Conservation (phyloP, 2,888 invertebrate genomes). For the Nezara viridula region DNA sequence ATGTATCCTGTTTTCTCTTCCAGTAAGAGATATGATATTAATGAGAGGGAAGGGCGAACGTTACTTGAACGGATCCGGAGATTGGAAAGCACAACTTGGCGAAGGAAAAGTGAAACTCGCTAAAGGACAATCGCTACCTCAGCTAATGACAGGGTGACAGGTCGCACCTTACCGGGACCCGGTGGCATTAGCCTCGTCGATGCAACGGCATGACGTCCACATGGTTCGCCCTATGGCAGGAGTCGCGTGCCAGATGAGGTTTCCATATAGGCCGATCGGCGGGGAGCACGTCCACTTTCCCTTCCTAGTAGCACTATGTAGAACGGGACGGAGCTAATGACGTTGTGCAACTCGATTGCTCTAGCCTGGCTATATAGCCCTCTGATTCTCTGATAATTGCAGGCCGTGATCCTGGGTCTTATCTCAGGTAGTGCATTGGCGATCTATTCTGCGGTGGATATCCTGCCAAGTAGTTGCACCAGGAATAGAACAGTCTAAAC, state of each 20-base stretch:
- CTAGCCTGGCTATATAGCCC: neutral
- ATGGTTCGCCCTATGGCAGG: neutral
- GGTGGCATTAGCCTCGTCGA: neutral
- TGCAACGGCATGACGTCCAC: neutral
- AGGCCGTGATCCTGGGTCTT: neutral
- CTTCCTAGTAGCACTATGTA: neutral
- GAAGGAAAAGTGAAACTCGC: constrained; percentile 12
- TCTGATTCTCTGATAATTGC: constrained; percentile 6
- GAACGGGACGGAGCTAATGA: neutral
- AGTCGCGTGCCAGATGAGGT: neutral
- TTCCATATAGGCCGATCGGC: neutral
- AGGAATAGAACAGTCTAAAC: too few species aligned
- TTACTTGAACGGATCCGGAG: neutral
- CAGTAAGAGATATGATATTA: neutral
- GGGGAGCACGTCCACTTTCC: neutral
- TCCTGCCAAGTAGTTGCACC: too few species aligned
- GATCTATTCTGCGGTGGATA: neutral
- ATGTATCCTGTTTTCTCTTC: neutral
- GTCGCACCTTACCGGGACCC: neutral
- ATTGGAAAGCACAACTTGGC: neutral
- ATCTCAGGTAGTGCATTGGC: neutral
- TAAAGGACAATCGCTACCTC: neutral
- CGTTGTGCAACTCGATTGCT: neutral
- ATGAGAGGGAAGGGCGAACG: neutral
- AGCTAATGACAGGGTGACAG: neutral